phyloP scores from a whole-genome alignment of 2,888 invertebrate species.

The Thumatha senex region DNA sequence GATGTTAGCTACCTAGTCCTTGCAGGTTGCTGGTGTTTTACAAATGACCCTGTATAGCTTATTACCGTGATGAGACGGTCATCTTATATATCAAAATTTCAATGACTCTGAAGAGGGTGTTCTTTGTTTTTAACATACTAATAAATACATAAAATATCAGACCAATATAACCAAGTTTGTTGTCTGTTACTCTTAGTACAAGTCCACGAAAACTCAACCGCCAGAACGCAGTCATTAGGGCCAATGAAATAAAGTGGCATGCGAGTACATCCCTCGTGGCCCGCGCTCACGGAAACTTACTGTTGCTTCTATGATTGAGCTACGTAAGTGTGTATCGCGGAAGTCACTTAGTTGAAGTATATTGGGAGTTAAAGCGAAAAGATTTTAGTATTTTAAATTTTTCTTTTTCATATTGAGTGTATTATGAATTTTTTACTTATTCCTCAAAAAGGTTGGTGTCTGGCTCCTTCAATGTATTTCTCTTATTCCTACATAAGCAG shows the following conservation, averaged over 20 bases:
- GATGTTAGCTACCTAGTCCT: no score
- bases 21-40: no score
- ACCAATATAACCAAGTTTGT: background rate
- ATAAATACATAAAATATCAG: no score
- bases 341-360: background rate
- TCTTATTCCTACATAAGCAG: no score
- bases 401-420: background rate
- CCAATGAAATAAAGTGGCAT: slow-evolving; percentile 61
- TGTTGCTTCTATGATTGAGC: slow-evolving; percentile 23
- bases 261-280: slow-evolving; percentile 32
- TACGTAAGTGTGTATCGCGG: background rate
- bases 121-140: no score
- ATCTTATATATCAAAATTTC: no score
- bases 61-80: no score
- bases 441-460: no score
- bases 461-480: no score
- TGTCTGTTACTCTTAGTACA: slow-evolving; percentile 16
- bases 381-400: background rate
- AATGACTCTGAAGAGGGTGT: no score
- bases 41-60: no score
- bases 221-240: slow-evolving; percentile 52
- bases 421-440: no score
- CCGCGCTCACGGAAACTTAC: slow-evolving; percentile 12
- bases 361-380: background rate
- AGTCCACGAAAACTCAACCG: slow-evolving; percentile 13